Evolutionary conservation across 2,888 invertebrate genomes (phyloP), one percentile per base, ranked within the genome.

Genomic region (Psylliodes chrysocephalus): DNA sequence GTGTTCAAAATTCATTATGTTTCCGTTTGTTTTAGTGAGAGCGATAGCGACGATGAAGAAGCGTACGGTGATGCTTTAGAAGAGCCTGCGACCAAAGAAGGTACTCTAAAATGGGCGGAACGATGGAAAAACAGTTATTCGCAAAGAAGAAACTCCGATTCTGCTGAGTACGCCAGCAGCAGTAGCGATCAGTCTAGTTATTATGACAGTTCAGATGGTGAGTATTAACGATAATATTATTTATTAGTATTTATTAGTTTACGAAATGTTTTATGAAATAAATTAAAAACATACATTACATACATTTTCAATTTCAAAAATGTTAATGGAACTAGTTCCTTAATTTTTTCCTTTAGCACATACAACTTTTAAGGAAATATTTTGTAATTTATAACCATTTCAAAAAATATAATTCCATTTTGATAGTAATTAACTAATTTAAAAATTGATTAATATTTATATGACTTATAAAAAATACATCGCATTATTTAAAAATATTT

Each of bases 31-130:
- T 73, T 30, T 65, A 86, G 86, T 79, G 88, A 89, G 73, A 85
- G 85, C 22, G 88, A 88, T 33, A 83, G 83, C 63, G 90, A 89
- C 54, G 89, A 89, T 63, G 89, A 88, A 65, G 89, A 88, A 75
- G 86, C 87, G 15, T 90, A 86, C 73, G 90, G 90, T 75, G 90
- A 90, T 78, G 90, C 89, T 4, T 84, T 89, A 70, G 90, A 89
- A 69, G 86, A 86, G 70, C 87, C 86, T 3, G 78, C 86, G 40
- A 88, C 87, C n/a, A 87, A 87, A 52, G 88, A 88, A 74, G 90
- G 90, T 73, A 91, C 90, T 0, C 81, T 90, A 54, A 87, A 89
- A 73, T 82, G 90, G 73, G 90, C 90, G 0, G 89, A 90, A 72
- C 86, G 88, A 67, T 90, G 89, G 88, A 89, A 89, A 42, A 81